These are phyloP conservation scores for Podabrus alpinus DNA, from an alignment of 2,888 invertebrate genomes.

Conservation along the genomic window DNA sequence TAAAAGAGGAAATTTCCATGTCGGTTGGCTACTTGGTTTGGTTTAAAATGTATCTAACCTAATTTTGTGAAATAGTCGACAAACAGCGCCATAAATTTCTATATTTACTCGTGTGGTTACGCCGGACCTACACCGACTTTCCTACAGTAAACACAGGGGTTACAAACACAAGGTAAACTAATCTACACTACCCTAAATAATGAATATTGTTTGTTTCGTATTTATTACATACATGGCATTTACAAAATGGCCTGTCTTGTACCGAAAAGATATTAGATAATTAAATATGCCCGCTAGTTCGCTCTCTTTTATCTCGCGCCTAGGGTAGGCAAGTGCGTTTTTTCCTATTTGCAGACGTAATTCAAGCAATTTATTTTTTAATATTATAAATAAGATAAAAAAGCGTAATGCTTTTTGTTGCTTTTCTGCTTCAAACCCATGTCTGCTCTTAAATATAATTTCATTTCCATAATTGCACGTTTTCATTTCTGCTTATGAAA, in stretches of 20 bases:
- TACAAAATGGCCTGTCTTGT: conserved; percentile 23
- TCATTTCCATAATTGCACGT: not conserved
- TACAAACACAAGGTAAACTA: conserved; percentile 43
- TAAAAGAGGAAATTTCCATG: conserved; percentile 19
- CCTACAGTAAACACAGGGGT: conserved; percentile 34
- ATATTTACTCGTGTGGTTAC: conserved; percentile 44
- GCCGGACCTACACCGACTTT: conserved; percentile 32
- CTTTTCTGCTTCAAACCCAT: not conserved
- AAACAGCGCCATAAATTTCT: conserved; percentile 47
- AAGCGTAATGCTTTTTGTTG: not conserved
- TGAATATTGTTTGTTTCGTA: conserved; percentile 52
- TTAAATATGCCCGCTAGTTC: conserved; percentile 21
- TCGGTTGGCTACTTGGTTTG: not conserved
- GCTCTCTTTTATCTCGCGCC: not conserved
- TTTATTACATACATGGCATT: conserved; percentile 42
- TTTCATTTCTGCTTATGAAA: not conserved
- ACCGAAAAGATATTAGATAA: conserved; percentile 15
- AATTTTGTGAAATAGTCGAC: conserved; percentile 27
- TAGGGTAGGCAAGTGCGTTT: not conserved
- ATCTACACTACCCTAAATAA: conserved; percentile 50
- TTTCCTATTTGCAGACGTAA: not conserved
- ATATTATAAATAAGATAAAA: not conserved
- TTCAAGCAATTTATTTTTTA: not conserved
- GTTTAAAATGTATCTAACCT: conserved; percentile 25
- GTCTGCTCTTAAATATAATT: not conserved